These are phyloP conservation scores for Rhinoraja longicauda DNA, from an alignment of 2,797 vertebrate genomes.

Conservation along the genomic window DNA sequence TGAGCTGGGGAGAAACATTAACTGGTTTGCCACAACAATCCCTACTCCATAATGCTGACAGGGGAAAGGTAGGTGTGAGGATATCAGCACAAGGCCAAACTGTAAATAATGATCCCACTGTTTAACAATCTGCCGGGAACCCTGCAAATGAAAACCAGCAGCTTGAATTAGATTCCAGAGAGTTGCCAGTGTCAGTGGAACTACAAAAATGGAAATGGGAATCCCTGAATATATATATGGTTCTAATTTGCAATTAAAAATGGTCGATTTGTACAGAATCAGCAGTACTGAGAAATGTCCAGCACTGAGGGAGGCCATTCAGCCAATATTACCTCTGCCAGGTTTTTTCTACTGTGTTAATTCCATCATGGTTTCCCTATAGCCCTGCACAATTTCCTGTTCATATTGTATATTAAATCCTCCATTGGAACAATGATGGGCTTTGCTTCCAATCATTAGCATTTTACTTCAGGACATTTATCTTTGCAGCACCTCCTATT, in stretches of 20 bases:
- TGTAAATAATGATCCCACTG: not conserved
- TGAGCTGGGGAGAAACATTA: not conserved
- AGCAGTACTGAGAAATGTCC: not conserved
- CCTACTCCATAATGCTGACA: not conserved
- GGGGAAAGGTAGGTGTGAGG: not conserved
- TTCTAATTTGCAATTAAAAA: not conserved
- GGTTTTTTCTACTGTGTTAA: no score
- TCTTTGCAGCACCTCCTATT: not conserved
- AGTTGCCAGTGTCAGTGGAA: not conserved
- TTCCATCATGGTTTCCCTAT: no score
- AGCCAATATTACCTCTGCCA: no score
- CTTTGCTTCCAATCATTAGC: no score
- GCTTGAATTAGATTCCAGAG: not conserved
- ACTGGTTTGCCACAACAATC: not conserved
- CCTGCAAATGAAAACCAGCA: not conserved
- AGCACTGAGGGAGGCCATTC: not conserved
- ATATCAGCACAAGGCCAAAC: not conserved
- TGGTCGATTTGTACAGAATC: not conserved
- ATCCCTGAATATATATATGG: not conserved
- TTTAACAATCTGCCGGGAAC: not conserved
- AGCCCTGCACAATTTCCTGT: no score
- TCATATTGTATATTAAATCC: no score
- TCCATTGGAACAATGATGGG: no score
- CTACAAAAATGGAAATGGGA: not conserved
- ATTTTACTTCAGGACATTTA: not conserved